A percentile compares a stretch with the other conserved stretches of the same genome.
Conservation (phyloP, 2,888 invertebrate genomes). For the Agonopterix arenella region DNA sequence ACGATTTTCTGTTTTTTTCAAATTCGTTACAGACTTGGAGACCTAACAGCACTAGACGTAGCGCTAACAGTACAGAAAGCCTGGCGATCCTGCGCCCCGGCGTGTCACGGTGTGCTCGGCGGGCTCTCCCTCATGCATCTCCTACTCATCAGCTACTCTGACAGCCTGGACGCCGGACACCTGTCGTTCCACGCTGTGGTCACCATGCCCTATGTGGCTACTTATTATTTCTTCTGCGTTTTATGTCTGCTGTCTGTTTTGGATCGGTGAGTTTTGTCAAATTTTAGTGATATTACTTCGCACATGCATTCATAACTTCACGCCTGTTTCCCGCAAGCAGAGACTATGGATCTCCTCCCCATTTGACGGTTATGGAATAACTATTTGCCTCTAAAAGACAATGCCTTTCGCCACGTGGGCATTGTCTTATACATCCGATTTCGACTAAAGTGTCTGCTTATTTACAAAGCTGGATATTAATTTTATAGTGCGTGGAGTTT, state of each 20-base stretch:
- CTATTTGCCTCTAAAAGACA: too few relatives aligned
- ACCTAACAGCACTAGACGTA: slow-evolving; percentile 70
- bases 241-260: slow-evolving; percentile 77
- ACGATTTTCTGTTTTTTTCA: too few relatives aligned
- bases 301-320: too few relatives aligned
- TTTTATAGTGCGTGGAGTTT: too few relatives aligned
- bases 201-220: slow-evolving; percentile 69
- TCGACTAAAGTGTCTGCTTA: too few relatives aligned
- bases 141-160: slow-evolving; percentile 73
- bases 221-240: slow-evolving; percentile 77
- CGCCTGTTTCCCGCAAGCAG: too few relatives aligned
- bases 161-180: slow-evolving; percentile 61
- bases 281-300: neutral
- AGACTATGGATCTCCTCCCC: too few relatives aligned
- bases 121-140: slow-evolving; percentile 78
- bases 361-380: too few relatives aligned
- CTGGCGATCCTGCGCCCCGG: slow-evolving; percentile 66
- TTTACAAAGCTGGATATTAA: too few relatives aligned
- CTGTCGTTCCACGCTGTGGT: slow-evolving; percentile 66
- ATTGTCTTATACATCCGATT: too few relatives aligned
- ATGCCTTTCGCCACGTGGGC: too few relatives aligned
- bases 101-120: slow-evolving; percentile 78
- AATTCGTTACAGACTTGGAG: slow-evolving; percentile 45
- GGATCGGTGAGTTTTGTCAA: slow-evolving; percentile 63
- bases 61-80: slow-evolving; percentile 69